Conservation (phyloP, 2,888 invertebrate genomes). For the Choristoneura rosaceana region DNA sequence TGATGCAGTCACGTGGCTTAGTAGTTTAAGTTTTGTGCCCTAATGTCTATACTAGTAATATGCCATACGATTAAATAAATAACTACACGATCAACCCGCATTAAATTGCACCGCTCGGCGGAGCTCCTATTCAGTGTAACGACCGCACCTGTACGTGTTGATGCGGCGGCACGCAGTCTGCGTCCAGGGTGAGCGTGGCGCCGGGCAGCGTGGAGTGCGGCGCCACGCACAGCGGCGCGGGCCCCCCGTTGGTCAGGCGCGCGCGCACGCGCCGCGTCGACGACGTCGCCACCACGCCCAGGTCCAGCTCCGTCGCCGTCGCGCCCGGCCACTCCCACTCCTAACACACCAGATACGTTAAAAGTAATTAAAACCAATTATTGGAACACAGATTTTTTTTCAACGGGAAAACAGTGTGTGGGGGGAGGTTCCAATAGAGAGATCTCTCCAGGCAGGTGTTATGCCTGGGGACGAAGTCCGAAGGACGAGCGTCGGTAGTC, state of each 20-base stretch:
- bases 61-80: too few species aligned
- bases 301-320: conserved; percentile 74
- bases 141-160: conserved; percentile 58
- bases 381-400: too few species aligned
- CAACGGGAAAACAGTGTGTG: too few species aligned
- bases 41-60: too few species aligned
- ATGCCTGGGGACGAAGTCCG: too few species aligned
- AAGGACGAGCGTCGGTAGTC: too few species aligned
- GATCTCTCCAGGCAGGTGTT: too few species aligned
- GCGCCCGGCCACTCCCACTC: conserved; percentile 72
- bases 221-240: conserved; percentile 58
- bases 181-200: conserved; percentile 52
- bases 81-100: too few species aligned
- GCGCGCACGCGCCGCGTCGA: conserved; percentile 88
- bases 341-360: conserved; percentile 45
- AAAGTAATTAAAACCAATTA: too few species aligned
- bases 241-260: conserved; percentile 65
- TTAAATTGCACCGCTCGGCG: conserved; percentile 38
- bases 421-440: too few species aligned
- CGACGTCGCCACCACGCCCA: conserved; percentile 88
- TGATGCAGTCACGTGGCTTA: too few species aligned
- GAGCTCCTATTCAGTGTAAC: conserved; percentile 15
- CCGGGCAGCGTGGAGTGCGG: conserved; percentile 53
- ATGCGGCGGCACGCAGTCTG: conserved; percentile 26
- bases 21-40: too few species aligned